Evolutionary conservation across 2,113 vertebrate genomes (phyloP).

Genomic region (Zootoca vivipara): DNA sequence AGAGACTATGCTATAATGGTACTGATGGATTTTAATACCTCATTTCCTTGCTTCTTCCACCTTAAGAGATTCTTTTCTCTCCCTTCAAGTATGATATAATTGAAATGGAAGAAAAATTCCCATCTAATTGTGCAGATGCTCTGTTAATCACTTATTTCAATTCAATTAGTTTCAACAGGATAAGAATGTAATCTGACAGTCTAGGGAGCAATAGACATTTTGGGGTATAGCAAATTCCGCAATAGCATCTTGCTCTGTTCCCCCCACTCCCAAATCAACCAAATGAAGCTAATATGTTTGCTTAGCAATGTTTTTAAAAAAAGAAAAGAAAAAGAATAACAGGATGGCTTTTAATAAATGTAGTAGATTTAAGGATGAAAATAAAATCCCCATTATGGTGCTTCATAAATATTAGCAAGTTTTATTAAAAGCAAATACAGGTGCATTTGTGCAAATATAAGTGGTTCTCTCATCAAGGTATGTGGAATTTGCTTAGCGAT

Average conservation of each 20-base stretch:
- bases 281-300: slow-evolving; percentile 47
- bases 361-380: slow-evolving; percentile 37
- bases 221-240: slow-evolving; percentile 37
- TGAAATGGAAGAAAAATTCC: slow-evolving; percentile 60
- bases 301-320: slow-evolving; percentile 36
- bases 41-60: slow-evolving; percentile 33
- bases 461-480: slow-evolving; percentile 24
- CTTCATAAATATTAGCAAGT: slow-evolving; percentile 49
- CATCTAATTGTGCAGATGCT: slow-evolving; percentile 61
- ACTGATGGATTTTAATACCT: slow-evolving; percentile 8
- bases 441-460: slow-evolving; percentile 29
- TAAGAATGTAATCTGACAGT: slow-evolving; percentile 58
- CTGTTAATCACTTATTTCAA: slow-evolving; percentile 66
- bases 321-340: slow-evolving; percentile 3
- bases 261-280: slow-evolving; percentile 8
- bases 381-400: slow-evolving; percentile 43
- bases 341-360: slow-evolving; percentile 50
- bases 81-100: slow-evolving; percentile 35
- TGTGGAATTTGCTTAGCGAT: slow-evolving; percentile 51
- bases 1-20: slow-evolving; percentile 6
- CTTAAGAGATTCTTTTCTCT: slow-evolving; percentile 18
- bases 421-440: slow-evolving; percentile 52
- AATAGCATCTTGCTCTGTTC: slow-evolving; percentile 46
- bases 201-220: slow-evolving; percentile 40
- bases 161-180: slow-evolving; percentile 44